Percentiles rank a stretch among this genome's conserved stretches.
phyloP scores from a whole-genome alignment of 2,113 vertebrate genomes.

The Lasiurus cinereus region DNA sequence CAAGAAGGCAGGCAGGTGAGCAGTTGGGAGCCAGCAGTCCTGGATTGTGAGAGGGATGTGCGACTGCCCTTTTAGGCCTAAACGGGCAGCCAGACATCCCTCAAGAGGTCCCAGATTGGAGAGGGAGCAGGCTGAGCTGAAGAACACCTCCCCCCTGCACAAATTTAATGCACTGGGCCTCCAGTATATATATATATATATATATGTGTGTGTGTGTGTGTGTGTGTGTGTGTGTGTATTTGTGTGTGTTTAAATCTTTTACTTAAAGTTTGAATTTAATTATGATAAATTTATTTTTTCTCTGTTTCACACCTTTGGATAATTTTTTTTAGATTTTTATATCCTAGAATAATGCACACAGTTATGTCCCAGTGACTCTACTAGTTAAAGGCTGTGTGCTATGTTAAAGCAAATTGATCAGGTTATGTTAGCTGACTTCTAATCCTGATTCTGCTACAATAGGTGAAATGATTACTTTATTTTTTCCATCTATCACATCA shows the following conservation, averaged over 20 bases:
- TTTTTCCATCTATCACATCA: neutral
- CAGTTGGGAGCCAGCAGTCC: too few relatives aligned
- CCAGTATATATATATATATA: neutral
- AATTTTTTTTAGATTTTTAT: neutral
- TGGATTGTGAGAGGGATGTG: too few relatives aligned
- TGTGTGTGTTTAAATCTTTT: neutral
- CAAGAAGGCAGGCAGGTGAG: too few relatives aligned
- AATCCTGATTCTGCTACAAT: neutral
- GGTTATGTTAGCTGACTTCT: neutral
- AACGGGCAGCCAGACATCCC: too few relatives aligned
- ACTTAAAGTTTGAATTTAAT: slow-evolving; percentile 29
- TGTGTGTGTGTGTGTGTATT: neutral
- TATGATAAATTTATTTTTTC: neutral
- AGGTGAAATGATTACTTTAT: neutral
- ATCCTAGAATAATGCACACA: neutral
- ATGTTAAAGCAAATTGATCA: neutral
- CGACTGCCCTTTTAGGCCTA: too few relatives aligned
- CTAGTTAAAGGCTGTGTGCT: neutral
- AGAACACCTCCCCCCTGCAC: too few relatives aligned
- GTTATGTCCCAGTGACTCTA: neutral
- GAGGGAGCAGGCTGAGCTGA: too few relatives aligned
- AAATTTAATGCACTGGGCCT: too few relatives aligned
- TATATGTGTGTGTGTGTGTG: too few relatives aligned
- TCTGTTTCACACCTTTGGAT: neutral
- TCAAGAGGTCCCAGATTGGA: too few relatives aligned